Conservation (phyloP, 2,797 vertebrate genomes). For the Aplochiton taeniatus region DNA sequence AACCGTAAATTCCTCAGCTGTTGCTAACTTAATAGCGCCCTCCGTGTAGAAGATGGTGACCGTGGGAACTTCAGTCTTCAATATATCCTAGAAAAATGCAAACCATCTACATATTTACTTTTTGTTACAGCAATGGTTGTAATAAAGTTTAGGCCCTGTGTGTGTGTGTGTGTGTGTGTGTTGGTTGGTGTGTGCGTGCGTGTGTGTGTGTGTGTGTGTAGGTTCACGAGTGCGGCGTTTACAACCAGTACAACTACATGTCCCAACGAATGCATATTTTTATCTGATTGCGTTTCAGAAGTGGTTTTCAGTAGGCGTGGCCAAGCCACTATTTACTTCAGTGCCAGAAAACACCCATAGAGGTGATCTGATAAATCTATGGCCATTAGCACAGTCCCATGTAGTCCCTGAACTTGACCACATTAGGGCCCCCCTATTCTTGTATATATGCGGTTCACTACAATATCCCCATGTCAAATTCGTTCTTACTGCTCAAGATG, state of each 20-base stretch:
- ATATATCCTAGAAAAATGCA: no score
- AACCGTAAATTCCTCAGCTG: neutral
- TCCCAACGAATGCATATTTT: neutral
- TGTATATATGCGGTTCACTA: neutral
- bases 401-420: neutral
- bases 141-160: neutral
- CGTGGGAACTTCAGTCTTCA: neutral
- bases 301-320: slow-evolving; percentile 15
- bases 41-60: slow-evolving; percentile 18
- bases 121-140: neutral
- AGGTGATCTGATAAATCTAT: slow-evolving; percentile 12
- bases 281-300: neutral
- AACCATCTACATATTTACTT: neutral
- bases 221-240: no score
- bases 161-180: neutral
- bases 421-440: neutral
- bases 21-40: slow-evolving; percentile 30
- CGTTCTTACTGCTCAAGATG: no score
- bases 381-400: neutral
- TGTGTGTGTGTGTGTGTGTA: no score
- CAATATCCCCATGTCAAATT: no score
- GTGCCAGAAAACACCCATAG: slow-evolving; percentile 22
- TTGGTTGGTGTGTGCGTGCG: neutral
- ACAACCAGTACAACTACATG: no score
- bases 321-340: neutral